Base-by-base conservation (phyloP, 2,113 vertebrate species). In the Antigone vipio region DNA sequence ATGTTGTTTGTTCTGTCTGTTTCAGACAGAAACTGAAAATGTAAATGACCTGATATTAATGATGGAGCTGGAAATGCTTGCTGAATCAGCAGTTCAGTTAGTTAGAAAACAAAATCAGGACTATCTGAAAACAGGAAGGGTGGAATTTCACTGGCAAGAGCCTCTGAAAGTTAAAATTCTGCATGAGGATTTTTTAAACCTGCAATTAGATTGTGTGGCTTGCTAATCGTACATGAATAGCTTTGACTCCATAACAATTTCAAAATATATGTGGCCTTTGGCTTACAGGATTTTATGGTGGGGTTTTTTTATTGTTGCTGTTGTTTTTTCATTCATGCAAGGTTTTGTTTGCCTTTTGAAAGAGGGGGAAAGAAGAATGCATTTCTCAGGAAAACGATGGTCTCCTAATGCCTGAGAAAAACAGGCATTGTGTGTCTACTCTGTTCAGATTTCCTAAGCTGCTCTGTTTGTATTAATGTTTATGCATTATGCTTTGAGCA, bases 91-190 rank as follows among this genome's bases (percentile, higher is more conserved):
- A 66, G 34, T 15, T 67, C 32, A 2, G 55, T 44, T 32, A 15
- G 47, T 74, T 81, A 72, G 58, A 53, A 88, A 92, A 93, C 62
- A 87, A 89, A 92, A 87, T 69, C 64, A 59, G 64, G 29, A 20
- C 60, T 75, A 15, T 74, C 52, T 89, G 84, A 76, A 93, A 95
- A 97, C 87, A 96, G 91, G 62, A 97, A 81, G 49, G 20, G 80
- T 92, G 66, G 86, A 92, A 89, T 95, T 91, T 82, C 58, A 78
- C 42, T 86, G 73, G 83, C 79, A 86, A 89, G 64, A 80, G 47
- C 56, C 83, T 83, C 35, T 55, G 15, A 49, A 78, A 64, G 60
- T 82, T 59, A 64, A 47, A 80, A 79, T 81, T 93, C 64, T 91
- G 40, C 18, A 23, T 12, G 45, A 82, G 45, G 45, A n/a, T 69